A percentile compares a stretch with the other conserved stretches of the same genome.
Conservation (phyloP, 2,797 vertebrate genomes). For the Chiloscyllium punctatum region DNA sequence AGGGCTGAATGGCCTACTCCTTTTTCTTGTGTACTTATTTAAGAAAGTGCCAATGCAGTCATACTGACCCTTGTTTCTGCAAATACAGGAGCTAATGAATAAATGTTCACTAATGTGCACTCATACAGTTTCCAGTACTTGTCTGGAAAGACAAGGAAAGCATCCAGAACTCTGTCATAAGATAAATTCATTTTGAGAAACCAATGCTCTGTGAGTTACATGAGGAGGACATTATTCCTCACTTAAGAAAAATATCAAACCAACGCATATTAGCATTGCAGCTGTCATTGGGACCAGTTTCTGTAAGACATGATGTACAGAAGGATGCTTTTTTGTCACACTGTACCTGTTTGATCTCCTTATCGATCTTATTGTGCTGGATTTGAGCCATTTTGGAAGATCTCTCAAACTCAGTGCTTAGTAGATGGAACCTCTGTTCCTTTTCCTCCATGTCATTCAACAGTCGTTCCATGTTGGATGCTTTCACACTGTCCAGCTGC, state of each 20-base stretch:
- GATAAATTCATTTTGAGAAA: no score
- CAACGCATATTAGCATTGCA: no score
- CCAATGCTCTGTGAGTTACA: no score
- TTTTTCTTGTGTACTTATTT: no score
- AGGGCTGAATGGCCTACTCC: no score
- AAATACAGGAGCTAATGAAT: no score
- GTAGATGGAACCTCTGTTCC: constrained; percentile 49
- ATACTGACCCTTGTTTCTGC: no score
- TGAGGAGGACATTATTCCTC: neutral
- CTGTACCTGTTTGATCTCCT: constrained; percentile 57
- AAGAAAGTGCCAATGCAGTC: no score
- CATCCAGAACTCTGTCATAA: no score
- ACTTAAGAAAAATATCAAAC: neutral
- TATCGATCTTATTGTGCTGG: constrained; percentile 51
- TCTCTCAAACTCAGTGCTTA: constrained; percentile 54
- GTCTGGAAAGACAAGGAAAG: no score
- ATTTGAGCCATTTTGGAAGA: constrained; percentile 49
- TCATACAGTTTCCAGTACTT: no score
- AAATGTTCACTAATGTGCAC: no score
- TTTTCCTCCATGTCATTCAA: constrained; percentile 53
- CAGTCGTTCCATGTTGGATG: constrained; percentile 55
- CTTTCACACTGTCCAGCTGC: constrained; percentile 51
- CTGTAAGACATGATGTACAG: neutral
- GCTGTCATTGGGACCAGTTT: neutral
- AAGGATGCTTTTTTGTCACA: neutral